phyloP scores from a whole-genome alignment of 1,140 invertebrate genomes.

The Mesaphorura yosii region DNA sequence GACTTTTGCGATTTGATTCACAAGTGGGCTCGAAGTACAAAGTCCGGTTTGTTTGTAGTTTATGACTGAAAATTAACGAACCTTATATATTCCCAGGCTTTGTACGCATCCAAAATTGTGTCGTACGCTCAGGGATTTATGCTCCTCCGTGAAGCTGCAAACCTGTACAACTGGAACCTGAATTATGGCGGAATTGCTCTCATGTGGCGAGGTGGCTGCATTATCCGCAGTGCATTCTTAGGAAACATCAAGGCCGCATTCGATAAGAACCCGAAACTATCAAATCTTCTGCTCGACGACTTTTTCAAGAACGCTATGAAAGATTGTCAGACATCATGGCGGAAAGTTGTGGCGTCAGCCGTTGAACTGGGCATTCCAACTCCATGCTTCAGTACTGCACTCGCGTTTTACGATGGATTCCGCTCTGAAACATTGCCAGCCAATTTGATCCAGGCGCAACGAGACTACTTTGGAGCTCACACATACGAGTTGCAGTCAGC shows the following conservation, averaged over 20 bases:
- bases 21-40: neutral
- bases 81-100: conserved; percentile 58
- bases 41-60: neutral
- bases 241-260: conserved; percentile 96
- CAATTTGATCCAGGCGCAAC: conserved; percentile 86
- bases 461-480: conserved; percentile 98
- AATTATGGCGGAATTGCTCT: conserved; percentile 97
- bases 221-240: conserved; percentile 91
- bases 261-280: conserved; percentile 76
- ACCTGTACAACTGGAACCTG: conserved; percentile 81
- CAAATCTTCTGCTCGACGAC: conserved; percentile 84
- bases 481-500: conserved; percentile 82
- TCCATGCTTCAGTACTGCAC: conserved; percentile 80
- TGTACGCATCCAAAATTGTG: conserved; percentile 97
- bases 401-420: conserved; percentile 97
- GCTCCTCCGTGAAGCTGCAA: conserved; percentile 87
- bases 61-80: neutral
- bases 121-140: conserved; percentile 99
- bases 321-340: conserved; percentile 60
- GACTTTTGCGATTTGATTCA: too few relatives aligned
- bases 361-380: conserved; percentile 74
- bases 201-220: conserved; percentile 99
- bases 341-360: conserved; percentile 46
- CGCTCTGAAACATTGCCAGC: conserved; percentile 67
- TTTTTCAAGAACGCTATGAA: conserved; percentile 83